Percentiles rank a stretch among this genome's conserved stretches.
These are phyloP conservation scores for Diabrotica undecimpunctata DNA, from an alignment of 1,140 invertebrate genomes.

Conservation along the genomic window DNA sequence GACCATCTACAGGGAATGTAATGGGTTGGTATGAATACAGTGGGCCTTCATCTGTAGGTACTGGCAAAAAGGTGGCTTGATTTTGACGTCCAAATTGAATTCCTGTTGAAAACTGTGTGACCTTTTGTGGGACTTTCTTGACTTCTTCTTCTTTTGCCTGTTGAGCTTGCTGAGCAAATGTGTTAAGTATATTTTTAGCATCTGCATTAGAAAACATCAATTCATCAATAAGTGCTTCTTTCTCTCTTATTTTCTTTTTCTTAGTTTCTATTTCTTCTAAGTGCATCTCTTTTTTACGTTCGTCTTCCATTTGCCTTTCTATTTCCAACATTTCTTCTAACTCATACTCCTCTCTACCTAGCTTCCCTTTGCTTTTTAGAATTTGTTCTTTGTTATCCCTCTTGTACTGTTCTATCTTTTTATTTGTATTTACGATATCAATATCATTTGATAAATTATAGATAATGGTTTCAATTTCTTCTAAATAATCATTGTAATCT, in stretches of 20 bases:
- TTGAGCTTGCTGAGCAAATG: slow-evolving; percentile 70
- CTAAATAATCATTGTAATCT: slow-evolving; percentile 92
- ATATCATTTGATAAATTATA: slow-evolving; percentile 91
- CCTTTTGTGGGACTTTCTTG: slow-evolving; percentile 45
- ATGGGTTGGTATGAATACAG: slow-evolving; percentile 66
- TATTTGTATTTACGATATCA: slow-evolving; percentile 85
- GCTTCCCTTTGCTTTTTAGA: slow-evolving; percentile 76
- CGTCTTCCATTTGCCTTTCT: slow-evolving; percentile 71
- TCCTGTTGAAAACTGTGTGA: slow-evolving; percentile 75
- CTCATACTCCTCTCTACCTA: slow-evolving; percentile 72
- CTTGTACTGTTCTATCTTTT: slow-evolving; percentile 90
- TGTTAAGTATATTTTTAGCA: slow-evolving; percentile 82
- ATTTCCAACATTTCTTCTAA: slow-evolving; percentile 84
- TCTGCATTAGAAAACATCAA: slow-evolving; percentile 88
- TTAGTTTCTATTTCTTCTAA: slow-evolving; percentile 71
- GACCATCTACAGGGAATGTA: slow-evolving; percentile 64
- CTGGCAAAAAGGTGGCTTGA: slow-evolving; percentile 55
- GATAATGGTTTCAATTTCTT: slow-evolving; percentile 87
- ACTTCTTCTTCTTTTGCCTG: slow-evolving; percentile 54
- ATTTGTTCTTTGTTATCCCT: slow-evolving; percentile 90
- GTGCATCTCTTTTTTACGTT: slow-evolving; percentile 59
- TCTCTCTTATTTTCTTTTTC: slow-evolving; percentile 76
- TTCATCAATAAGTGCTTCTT: slow-evolving; percentile 90
- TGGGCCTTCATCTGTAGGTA: slow-evolving; percentile 73
- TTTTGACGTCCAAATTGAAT: slow-evolving; percentile 67